Evolutionary conservation across 2,797 vertebrate species (phyloP).

Genomic region (Syngnathus rostellatus): DNA sequence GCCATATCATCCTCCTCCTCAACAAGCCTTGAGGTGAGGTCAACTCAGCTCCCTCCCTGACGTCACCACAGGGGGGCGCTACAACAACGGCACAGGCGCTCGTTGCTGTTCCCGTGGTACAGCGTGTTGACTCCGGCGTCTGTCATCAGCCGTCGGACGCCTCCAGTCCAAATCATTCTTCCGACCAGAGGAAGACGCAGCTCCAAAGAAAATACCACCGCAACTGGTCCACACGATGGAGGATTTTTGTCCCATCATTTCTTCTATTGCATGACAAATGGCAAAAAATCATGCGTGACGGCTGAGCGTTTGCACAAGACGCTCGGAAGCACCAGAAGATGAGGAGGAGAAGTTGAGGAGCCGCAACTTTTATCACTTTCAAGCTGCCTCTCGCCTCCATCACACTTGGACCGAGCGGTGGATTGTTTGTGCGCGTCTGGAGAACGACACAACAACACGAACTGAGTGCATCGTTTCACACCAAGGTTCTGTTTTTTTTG

Average conservation of each 20-base stretch:
- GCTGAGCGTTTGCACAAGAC: conserved; percentile 21
- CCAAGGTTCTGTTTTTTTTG: conserved; percentile 36
- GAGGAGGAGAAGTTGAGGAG: conserved; percentile 53
- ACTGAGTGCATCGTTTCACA: conserved; percentile 11
- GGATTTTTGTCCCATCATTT: conserved; percentile 7
- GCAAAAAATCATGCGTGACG: conserved; percentile 37
- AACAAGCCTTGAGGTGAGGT: background rate
- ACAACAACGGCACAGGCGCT: conserved; percentile 21
- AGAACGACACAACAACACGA: conserved; percentile 4
- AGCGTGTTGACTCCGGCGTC: conserved; percentile 20
- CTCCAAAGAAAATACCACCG: conserved; percentile 25
- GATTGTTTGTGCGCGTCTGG: conserved; percentile 27
- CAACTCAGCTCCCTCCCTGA: background rate
- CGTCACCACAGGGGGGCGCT: conserved; percentile 48
- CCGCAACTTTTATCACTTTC: conserved; percentile 64
- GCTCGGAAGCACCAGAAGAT: conserved; percentile 28
- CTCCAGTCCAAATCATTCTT: conserved; percentile 38
- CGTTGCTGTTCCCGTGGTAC: background rate
- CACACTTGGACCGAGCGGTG: conserved; percentile 29
- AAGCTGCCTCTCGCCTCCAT: conserved; percentile 29
- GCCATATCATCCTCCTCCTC: background rate
- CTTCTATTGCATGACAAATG: background rate
- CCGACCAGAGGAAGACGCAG: conserved; percentile 39
- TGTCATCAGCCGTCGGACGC: conserved; percentile 31
- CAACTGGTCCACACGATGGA: conserved; percentile 19